Base-by-base conservation (phyloP, 2,888 invertebrate species). In the Ganaspis brasiliensis region DNA sequence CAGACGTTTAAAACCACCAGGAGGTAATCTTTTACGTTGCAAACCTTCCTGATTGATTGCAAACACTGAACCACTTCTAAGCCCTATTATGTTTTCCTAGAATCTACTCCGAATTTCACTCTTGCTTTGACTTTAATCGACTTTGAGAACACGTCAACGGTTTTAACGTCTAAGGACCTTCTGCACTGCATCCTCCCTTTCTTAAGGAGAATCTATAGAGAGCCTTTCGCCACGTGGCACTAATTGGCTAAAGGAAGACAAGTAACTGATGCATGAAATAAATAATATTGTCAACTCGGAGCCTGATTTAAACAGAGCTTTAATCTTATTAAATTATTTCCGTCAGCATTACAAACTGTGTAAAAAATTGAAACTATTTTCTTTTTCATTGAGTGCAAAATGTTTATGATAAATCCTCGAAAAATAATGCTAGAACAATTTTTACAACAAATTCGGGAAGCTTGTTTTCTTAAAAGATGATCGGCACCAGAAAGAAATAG, bases 41-140 rank as follows among this genome's bases (percentile, higher is more conserved):
- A 57, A 57, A 57, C 8, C 49, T 16, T 49, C 16, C 49, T 26
- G 57, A 57, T 57, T 57, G 24, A 57, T 57, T 57, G 26, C n/a
- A 26, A 10, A 57, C 26, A 57, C 16, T 19, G 10, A 49, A 49
- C n/a, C 16, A 49, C 49, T 49, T n/a, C 49, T 49, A 55, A 55
- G 55, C 19, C 21, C 55, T 55, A 19, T 55, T 55, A 55, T 55
- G 55, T 55, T 55, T 55, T 55, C 55, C 55, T 40, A 9, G 12
- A 40, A 40, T 2, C 21, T 21, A n/a, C 56, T 21, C 12, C 10
- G 10, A 3, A 14, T 10, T 56, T 24, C 12, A 56, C 56, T 56
- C 56, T 24, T 56, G 56, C 21, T 56, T 56, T 56, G 21, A 24
- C 56, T 56, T 56, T 56, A 56, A 56, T 56, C 24, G 56, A 56